phyloP scores from a whole-genome alignment of 2,797 vertebrate species.

The Hypotaenidia okinawae region DNA sequence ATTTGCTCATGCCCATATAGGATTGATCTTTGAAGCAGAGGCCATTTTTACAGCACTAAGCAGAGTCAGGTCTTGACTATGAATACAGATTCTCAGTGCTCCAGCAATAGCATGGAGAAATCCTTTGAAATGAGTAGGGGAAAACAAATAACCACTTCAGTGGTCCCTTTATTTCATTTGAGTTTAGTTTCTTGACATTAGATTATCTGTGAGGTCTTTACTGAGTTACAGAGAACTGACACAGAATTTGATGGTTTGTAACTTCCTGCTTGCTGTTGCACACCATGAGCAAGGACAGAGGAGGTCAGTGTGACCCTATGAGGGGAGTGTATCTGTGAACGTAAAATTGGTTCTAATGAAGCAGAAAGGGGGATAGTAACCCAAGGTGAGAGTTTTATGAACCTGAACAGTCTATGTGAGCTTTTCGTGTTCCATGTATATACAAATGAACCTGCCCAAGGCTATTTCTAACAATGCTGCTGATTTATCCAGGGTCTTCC shows the following conservation, averaged over 20 bases:
- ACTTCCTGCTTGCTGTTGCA: not conserved
- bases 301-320: not conserved
- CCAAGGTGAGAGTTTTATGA: not conserved
- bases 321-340: not conserved
- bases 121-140: not conserved
- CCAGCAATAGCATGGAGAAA: not conserved
- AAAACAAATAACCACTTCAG: not conserved
- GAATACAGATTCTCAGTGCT: not conserved
- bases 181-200: not conserved
- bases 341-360: not conserved
- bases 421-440: not conserved
- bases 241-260: not conserved
- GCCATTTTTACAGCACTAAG: not conserved
- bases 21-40: not conserved
- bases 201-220: not conserved
- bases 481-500: slow-evolving; percentile 84
- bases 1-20: not conserved
- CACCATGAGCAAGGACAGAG: not conserved
- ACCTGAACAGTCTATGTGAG: not conserved
- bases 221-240: not conserved
- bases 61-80: not conserved
- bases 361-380: not conserved
- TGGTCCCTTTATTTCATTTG: not conserved
- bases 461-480: not conserved
- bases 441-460: not conserved